A percentile compares a stretch with the other conserved stretches of the same genome.
phyloP scores from a whole-genome alignment of 2,113 vertebrate genomes.

The Phylloscopus trochilus region DNA sequence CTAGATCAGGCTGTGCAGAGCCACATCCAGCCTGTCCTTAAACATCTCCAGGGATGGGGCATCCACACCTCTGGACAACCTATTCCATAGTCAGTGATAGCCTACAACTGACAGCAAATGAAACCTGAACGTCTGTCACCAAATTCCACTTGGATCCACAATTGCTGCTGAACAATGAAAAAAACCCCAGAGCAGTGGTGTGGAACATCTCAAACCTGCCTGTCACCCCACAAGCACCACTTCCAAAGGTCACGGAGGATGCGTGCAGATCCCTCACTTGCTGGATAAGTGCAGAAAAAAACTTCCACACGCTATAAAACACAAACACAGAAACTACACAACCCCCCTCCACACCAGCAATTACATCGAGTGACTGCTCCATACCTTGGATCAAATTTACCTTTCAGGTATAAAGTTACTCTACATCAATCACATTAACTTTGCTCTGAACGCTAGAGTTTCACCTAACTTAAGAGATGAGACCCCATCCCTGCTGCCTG shows the following conservation, averaged over 20 bases:
- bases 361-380: neutral
- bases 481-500: neutral
- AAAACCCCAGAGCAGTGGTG: accelerated
- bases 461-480: neutral
- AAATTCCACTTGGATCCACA: neutral
- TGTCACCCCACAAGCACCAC: neutral
- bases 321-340: neutral
- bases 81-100: neutral
- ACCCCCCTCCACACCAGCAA: neutral
- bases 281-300: neutral
- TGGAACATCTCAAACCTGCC: neutral
- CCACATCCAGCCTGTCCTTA: neutral
- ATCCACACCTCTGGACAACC: neutral
- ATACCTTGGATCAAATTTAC: neutral
- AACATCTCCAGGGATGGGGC: neutral
- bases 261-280: neutral
- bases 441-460: neutral
- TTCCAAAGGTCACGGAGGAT: neutral
- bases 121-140: neutral
- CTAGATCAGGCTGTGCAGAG: neutral
- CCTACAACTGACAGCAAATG: neutral
- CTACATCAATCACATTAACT: neutral
- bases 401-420: neutral
- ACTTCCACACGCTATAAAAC: neutral
- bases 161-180: neutral